Evolutionary conservation across 2,888 invertebrate genomes (phyloP).

Genomic region (Drosophila picticornis): DNA sequence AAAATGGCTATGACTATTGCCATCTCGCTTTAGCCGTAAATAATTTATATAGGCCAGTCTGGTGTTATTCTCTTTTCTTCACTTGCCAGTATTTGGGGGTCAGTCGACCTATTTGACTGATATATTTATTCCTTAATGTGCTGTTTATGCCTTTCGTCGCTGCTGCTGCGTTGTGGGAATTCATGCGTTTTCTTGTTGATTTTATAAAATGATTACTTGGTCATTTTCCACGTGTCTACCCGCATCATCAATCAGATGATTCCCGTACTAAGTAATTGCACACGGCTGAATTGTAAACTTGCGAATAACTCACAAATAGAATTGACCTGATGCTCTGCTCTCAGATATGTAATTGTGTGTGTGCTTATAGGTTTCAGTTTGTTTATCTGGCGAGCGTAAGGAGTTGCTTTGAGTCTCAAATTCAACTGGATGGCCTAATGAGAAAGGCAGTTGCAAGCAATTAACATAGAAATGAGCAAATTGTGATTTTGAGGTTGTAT

Average conservation of each 20-base stretch:
- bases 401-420: neutral
- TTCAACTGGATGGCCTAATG: neutral
- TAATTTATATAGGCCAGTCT: constrained; percentile 67
- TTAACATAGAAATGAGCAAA: neutral
- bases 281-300: constrained; percentile 65
- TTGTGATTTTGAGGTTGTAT: neutral
- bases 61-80: neutral
- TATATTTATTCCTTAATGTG: constrained; percentile 71
- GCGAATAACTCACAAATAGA: constrained; percentile 38
- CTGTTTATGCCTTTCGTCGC: constrained; percentile 68
- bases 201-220: constrained; percentile 72
- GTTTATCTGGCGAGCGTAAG: constrained; percentile 4
- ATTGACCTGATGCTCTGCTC: constrained; percentile 23
- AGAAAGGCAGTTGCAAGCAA: neutral
- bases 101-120: constrained; percentile 37
- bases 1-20: constrained; percentile 36
- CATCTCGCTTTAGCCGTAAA: constrained; percentile 49
- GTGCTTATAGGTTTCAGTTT: neutral
- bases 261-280: constrained; percentile 60
- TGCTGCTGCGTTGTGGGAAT: constrained; percentile 51
- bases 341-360: neutral
- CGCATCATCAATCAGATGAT: constrained; percentile 30
- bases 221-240: constrained; percentile 61
- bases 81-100: constrained; percentile 19
- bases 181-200: constrained; percentile 51